Evolutionary conservation across 2,888 invertebrate genomes (phyloP).

Genomic region (Perizoma affinitatum): DNA sequence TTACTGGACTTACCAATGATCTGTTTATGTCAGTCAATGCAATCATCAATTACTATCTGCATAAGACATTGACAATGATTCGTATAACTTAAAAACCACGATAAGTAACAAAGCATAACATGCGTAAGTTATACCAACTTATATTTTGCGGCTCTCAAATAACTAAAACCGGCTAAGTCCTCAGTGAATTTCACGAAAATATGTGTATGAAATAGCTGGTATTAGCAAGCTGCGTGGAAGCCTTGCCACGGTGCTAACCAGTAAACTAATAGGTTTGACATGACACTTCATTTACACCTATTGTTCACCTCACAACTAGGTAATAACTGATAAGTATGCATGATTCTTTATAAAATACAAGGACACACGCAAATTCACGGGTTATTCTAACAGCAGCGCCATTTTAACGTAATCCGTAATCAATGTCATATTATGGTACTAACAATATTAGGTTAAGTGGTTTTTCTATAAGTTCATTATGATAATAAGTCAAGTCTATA

Average conservation of each 20-base stretch:
- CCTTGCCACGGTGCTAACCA: constrained; percentile 17
- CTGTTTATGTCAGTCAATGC: constrained; percentile 8
- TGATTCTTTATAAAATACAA: constrained; percentile 1
- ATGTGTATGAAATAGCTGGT: neutral
- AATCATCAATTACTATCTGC: constrained; percentile 1
- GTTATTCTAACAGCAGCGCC: too few relatives aligned
- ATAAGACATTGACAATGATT: constrained; percentile 1
- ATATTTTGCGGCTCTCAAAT: neutral
- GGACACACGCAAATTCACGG: too few relatives aligned
- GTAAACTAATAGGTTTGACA: constrained; percentile 7
- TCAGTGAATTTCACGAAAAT: neutral
- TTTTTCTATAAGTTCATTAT: too few relatives aligned
- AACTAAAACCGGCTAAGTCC: neutral
- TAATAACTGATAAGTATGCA: constrained; percentile 3
- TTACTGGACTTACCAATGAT: constrained; percentile 20
- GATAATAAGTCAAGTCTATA: too few relatives aligned
- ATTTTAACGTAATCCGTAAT: too few relatives aligned
- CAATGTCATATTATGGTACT: too few relatives aligned
- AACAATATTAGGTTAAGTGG: too few relatives aligned
- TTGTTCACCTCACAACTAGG: constrained; percentile 9
- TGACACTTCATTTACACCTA: constrained; percentile 5
- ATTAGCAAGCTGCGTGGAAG: neutral
- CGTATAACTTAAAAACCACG: neutral
- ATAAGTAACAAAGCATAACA: neutral
- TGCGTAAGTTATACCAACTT: neutral